A percentile compares a stretch with the other conserved stretches of the same genome.
These are phyloP conservation scores for Drosophila pseudotakahashii DNA, from an alignment of 2,888 invertebrate genomes.

Conservation along the genomic window DNA sequence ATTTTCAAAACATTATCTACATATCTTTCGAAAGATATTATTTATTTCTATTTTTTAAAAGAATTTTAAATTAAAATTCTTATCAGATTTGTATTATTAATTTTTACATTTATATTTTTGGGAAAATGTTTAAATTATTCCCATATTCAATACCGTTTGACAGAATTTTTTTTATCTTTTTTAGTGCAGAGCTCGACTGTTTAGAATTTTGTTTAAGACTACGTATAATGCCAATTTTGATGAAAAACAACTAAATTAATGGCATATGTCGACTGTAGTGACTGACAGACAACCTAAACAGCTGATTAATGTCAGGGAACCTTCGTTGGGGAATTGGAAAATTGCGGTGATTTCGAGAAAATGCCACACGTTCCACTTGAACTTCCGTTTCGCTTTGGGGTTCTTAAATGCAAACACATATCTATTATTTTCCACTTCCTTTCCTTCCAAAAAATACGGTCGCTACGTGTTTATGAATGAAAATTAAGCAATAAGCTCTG, in stretches of 20 bases:
- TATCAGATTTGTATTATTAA: too few relatives aligned
- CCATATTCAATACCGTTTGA: too few relatives aligned
- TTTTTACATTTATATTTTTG: background rate
- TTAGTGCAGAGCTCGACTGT: too few relatives aligned
- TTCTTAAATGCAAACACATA: constrained; percentile 27
- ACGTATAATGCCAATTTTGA: constrained; percentile 30
- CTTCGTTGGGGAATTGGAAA: constrained; percentile 42
- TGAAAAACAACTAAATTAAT: constrained; percentile 36
- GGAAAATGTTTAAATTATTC: background rate
- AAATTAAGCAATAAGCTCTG: constrained; percentile 79
- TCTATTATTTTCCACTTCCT: constrained; percentile 59
- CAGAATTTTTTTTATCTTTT: too few relatives aligned
- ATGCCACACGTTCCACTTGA: constrained; percentile 27
- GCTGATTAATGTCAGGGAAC: constrained; percentile 46
- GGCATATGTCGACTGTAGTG: constrained; percentile 16
- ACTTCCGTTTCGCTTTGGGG: constrained; percentile 43
- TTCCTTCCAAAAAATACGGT: constrained; percentile 64
- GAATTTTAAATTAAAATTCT: too few relatives aligned
- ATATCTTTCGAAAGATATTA: too few relatives aligned
- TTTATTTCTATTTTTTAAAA: too few relatives aligned
- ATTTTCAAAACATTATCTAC: too few relatives aligned
- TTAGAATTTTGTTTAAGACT: constrained; percentile 21
- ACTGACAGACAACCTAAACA: constrained; percentile 43
- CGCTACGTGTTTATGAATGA: constrained; percentile 80
- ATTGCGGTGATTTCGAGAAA: constrained; percentile 29